Conservation (phyloP, 2,888 invertebrate species). For the Coleophora deauratella region DNA sequence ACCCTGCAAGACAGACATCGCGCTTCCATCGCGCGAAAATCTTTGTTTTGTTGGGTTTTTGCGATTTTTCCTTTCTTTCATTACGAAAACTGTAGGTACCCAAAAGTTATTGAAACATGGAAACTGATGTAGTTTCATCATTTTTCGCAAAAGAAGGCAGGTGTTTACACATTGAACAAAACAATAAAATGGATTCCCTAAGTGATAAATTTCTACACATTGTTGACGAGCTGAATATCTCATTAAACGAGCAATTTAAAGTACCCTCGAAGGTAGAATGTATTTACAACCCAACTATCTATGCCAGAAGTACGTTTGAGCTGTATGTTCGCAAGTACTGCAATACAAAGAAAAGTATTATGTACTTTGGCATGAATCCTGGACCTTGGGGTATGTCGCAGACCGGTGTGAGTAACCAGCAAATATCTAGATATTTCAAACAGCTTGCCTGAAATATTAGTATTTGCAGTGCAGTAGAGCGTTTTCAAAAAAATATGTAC, state of each 20-base stretch:
- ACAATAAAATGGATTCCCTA: conserved; percentile 15
- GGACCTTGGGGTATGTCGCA: conserved; percentile 98
- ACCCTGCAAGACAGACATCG: too few relatives aligned
- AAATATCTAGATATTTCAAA: too few relatives aligned
- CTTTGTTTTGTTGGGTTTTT: too few relatives aligned
- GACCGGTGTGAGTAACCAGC: conserved; percentile 80
- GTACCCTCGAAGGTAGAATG: conserved; percentile 75
- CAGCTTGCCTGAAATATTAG: too few relatives aligned
- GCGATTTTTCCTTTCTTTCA: too few relatives aligned
- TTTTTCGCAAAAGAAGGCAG: conserved; percentile 30
- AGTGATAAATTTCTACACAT: conserved; percentile 44
- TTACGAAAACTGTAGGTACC: too few relatives aligned
- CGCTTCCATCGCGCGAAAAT: too few relatives aligned
- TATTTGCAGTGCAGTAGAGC: too few relatives aligned
- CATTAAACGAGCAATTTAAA: conserved; percentile 55
- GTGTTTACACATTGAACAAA: background rate
- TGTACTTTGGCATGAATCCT: conserved; percentile 96
- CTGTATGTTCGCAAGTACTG: conserved; percentile 84
- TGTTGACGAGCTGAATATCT: conserved; percentile 50
- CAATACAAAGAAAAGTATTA: conserved; percentile 77
- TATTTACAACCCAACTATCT: conserved; percentile 90
- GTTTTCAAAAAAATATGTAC: too few relatives aligned
- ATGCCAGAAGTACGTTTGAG: conserved; percentile 85
- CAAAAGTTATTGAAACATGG: conserved; percentile 18
- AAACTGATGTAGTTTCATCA: conserved; percentile 39